Evolutionary conservation across 2,113 vertebrate species (phyloP), one percentile per base, ranked within the genome.

Genomic region (Dendrocopos noguchii): DNA sequence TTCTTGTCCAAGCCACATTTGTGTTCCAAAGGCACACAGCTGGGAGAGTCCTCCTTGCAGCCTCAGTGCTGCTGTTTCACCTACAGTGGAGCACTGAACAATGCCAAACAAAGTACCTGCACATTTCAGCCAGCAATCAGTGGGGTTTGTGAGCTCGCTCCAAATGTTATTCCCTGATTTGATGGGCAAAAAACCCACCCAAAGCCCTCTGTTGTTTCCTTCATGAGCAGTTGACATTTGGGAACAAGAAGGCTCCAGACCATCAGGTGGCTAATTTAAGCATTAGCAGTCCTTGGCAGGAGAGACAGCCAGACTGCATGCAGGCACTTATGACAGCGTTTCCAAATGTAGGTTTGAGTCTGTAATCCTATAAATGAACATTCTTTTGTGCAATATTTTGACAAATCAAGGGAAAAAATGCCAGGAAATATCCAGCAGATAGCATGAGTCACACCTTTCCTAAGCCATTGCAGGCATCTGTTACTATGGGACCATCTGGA

Each of bases 301-400:
- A 95, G 94, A 94, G 63, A 75, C 71, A 92, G 82, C 90, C 80
- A 96, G 94, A 96, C 93, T 93, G 85, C 92, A 96, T 27, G 77
- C 63, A 97, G 87, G 96, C 95, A 95, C 93, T 96, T 90, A 91
- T 93, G 94, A 97, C 82, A 97, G 94, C 84, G 76, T 95, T 95
- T 95, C 97, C 77, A 97, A 98, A 96, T 90, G 82, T 56, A 95
- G 72, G 82, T 86, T 95, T 91, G 88, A 89, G 95, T 96, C 95
- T 96, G 86, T 96, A 97, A 97, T 85, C 73, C 86, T 93, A 95
- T 93, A 95, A 95, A 94, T 96, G 96, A 95, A 88, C 87, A 95
- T 91, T 94, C 90, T 97, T 97, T 97, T 95, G 92, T 93, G 76
- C 86, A 94, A 96, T 96, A 95, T 97, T 97, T 97, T 97, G 96